Conservation (phyloP, 2,888 invertebrate species). For the Barypeithes pellucidus region DNA sequence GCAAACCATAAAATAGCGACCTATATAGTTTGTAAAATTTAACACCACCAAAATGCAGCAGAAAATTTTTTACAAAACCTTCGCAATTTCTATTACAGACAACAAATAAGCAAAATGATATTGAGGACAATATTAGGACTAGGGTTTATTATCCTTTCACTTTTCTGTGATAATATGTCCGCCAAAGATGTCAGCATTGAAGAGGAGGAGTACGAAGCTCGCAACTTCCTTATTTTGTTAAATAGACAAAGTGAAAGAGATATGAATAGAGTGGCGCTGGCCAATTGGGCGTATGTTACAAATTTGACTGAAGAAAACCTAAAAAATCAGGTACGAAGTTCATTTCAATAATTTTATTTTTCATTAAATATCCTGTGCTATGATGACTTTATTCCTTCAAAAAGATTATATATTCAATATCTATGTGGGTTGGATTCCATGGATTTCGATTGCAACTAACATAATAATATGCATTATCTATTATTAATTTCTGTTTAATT, state of each 20-base stretch:
- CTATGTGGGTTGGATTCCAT: no score
- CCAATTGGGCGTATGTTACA: constrained; percentile 84
- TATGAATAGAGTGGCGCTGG: constrained; percentile 75
- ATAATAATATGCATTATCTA: no score
- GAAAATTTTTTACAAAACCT: not conserved
- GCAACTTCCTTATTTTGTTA: constrained; percentile 76
- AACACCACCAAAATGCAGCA: no score
- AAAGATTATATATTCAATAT: no score
- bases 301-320: constrained; percentile 84
- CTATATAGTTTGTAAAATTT: no score
- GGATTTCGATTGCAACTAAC: no score
- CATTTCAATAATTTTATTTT: no score
- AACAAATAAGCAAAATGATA: constrained; percentile 30
- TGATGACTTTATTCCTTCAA: no score
- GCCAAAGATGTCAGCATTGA: constrained; percentile 67
- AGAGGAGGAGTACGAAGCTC: constrained; percentile 75
- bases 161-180: constrained; percentile 23
- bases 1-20: no score
- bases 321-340: constrained; percentile 73
- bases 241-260: constrained; percentile 76
- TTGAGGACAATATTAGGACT: constrained; percentile 28
- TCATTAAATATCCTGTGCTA: no score
- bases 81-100: constrained; percentile 20
- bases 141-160: constrained; percentile 10
- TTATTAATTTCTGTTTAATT: constrained; percentile 29